Conservation (phyloP, 1,140 invertebrate genomes). For the Drosophila kepulauana region DNA sequence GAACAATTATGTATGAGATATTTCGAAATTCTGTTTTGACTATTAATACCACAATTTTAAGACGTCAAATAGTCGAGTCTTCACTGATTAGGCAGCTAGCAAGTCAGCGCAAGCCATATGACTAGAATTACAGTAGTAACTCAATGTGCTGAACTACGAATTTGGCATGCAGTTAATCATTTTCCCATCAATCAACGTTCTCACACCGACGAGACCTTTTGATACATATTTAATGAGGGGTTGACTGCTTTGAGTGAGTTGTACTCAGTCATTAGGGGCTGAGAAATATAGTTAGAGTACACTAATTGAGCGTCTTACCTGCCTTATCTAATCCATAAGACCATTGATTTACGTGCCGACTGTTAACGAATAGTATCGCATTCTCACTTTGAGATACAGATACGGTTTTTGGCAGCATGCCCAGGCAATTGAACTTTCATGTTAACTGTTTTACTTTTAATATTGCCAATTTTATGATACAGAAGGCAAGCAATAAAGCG, state of each 20-base stretch:
- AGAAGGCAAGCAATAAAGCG: slow-evolving; percentile 7
- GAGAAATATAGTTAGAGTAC: not conserved
- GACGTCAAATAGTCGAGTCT: not conserved
- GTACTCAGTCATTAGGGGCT: slow-evolving; percentile 17
- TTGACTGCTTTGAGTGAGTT: not conserved
- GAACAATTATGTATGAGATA: not conserved
- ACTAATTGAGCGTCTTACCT: not conserved
- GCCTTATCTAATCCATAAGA: slow-evolving; percentile 45
- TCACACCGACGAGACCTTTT: not conserved
- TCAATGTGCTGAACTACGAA: not conserved
- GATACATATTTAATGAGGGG: slow-evolving; percentile 28
- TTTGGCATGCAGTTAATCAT: slow-evolving; percentile 15
- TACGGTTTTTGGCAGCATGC: not conserved
- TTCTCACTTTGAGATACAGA: slow-evolving; percentile 23
- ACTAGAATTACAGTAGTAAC: slow-evolving; percentile 33
- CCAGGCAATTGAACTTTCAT: slow-evolving; percentile 3
- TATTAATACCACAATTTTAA: not conserved
- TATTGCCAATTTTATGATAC: slow-evolving; percentile 46
- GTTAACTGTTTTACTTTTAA: not conserved
- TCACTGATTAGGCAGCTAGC: slow-evolving; percentile 7
- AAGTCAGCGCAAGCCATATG: slow-evolving; percentile 3
- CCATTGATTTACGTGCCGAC: slow-evolving; percentile 31
- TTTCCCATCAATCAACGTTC: slow-evolving; percentile 31
- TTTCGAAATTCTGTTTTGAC: not conserved
- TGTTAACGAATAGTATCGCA: slow-evolving; percentile 11